Evolutionary conservation across 2,113 vertebrate species (phyloP).

Genomic region (Dicrurus megarhynchus): DNA sequence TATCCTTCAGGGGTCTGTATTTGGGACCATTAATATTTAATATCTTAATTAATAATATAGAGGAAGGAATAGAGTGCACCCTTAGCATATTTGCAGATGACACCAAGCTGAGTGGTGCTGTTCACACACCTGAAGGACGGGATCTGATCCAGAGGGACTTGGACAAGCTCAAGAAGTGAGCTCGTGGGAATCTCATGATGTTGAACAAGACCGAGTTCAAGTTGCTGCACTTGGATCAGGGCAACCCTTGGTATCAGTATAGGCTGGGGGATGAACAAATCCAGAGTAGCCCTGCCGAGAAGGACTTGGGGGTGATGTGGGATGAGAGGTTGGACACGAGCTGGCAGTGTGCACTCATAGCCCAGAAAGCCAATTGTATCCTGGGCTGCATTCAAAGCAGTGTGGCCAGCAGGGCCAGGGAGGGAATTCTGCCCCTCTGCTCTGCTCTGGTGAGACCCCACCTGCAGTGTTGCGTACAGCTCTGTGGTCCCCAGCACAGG

Average conservation of each 20-base stretch:
- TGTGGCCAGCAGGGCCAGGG: fast-evolving
- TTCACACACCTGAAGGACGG: background rate
- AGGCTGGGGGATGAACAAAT: background rate
- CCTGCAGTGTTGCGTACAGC: background rate
- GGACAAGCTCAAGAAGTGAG: background rate
- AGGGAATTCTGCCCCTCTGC: background rate
- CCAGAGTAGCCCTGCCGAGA: background rate
- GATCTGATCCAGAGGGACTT: background rate
- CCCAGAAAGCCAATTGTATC: background rate
- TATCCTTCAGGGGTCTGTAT: background rate
- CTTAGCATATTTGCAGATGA: background rate
- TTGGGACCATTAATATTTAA: background rate
- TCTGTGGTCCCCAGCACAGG: background rate
- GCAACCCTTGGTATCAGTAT: too few species aligned
- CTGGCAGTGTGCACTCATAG: background rate
- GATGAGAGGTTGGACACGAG: fast-evolving
- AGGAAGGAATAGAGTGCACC: background rate
- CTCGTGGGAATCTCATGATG: fast-evolving
- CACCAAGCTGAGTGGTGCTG: too few species aligned
- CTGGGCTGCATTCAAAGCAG: background rate
- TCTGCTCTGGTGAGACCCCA: background rate
- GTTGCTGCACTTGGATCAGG: background rate
- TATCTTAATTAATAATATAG: background rate
- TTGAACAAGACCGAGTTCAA: background rate
- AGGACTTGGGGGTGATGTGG: background rate